Evolutionary conservation across 1,140 invertebrate genomes (phyloP).

Genomic region (Popillia japonica): DNA sequence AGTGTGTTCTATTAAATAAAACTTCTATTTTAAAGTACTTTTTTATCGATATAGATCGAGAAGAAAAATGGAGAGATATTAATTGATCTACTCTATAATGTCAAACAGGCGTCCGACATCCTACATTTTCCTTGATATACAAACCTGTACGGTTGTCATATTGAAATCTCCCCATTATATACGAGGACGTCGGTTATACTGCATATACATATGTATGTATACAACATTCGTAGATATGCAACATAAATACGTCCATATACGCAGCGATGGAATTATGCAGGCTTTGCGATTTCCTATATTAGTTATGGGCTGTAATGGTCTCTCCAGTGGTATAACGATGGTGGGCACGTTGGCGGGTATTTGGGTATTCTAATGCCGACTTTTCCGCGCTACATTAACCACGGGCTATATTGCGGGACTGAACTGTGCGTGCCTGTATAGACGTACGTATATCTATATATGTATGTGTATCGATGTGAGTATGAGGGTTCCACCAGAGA

Average conservation of each 20-base stretch:
- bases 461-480: too few relatives aligned
- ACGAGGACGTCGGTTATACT: too few relatives aligned
- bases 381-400: constrained; percentile 24
- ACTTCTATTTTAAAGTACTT: too few relatives aligned
- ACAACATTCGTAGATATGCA: neutral
- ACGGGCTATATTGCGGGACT: neutral
- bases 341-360: neutral
- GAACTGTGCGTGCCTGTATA: neutral
- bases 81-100: too few relatives aligned
- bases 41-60: too few relatives aligned
- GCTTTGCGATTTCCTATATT: constrained; percentile 25
- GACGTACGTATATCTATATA: too few relatives aligned
- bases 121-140: too few relatives aligned
- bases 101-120: too few relatives aligned
- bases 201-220: neutral
- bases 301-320: neutral
- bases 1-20: too few relatives aligned
- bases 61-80: too few relatives aligned
- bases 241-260: neutral
- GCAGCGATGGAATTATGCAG: constrained; percentile 2
- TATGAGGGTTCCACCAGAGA: neutral
- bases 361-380: constrained; percentile 6
- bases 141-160: too few relatives aligned
- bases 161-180: too few relatives aligned
- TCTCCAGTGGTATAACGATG: neutral